These are phyloP conservation scores for Zapornia atra DNA, from an alignment of 2,113 vertebrate genomes.

Conservation along the genomic window DNA sequence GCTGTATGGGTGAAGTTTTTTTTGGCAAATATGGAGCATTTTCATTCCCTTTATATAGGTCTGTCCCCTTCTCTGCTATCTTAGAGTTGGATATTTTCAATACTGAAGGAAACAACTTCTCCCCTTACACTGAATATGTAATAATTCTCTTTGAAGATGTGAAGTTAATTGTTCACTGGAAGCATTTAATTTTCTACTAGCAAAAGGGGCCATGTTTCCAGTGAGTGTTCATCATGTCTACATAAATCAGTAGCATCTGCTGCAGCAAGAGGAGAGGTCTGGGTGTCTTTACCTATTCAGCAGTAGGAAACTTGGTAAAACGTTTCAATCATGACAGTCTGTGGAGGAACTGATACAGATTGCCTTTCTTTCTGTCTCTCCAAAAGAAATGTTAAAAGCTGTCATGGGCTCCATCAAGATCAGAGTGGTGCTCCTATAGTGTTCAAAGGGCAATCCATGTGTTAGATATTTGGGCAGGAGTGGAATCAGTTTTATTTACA, in stretches of 20 bases:
- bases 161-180: not conserved
- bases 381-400: not conserved
- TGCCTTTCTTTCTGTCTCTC: not conserved
- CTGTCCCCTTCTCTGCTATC: not conserved
- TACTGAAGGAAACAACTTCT: not conserved
- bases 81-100: fast-evolving
- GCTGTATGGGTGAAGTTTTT: not conserved
- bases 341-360: not conserved
- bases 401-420: not conserved
- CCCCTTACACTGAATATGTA: fast-evolving
- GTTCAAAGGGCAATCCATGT: not conserved
- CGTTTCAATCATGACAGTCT: not conserved
- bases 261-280: not conserved
- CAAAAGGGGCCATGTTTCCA: not conserved
- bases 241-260: not conserved
- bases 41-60: not conserved
- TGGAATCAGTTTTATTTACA: not conserved
- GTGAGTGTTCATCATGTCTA: not conserved
- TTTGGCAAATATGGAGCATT: not conserved
- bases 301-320: not conserved
- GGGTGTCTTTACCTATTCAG: not conserved
- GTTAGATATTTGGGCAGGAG: not conserved
- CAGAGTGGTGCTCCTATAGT: not conserved
- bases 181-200: not conserved
- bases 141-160: not conserved